A percentile compares a stretch with the other conserved stretches of the same genome.
Evolutionary conservation across 2,113 vertebrate genomes (phyloP).

Genomic region (Boulengeromyrus knoepffleri): DNA sequence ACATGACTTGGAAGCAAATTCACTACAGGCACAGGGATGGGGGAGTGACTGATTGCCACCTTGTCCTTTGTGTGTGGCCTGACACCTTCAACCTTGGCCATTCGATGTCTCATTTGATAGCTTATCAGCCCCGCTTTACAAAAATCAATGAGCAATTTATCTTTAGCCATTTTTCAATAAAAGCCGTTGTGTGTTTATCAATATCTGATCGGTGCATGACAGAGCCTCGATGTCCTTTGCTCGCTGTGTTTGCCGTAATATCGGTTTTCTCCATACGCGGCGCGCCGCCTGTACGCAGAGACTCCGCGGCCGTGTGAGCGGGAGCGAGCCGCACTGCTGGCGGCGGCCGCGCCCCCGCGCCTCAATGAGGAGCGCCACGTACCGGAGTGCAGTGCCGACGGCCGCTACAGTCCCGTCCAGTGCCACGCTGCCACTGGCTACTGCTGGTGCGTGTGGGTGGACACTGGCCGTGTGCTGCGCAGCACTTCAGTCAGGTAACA

Average conservation of each 20-base stretch:
- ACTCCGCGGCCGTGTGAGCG: constrained; percentile 65
- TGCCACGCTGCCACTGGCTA: constrained; percentile 75
- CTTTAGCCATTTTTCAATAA: neutral
- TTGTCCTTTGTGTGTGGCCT: neutral
- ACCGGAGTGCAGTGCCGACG: constrained; percentile 74
- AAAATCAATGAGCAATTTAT: neutral
- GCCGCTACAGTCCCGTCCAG: constrained; percentile 76
- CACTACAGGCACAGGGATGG: neutral
- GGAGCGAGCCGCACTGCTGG: constrained; percentile 67
- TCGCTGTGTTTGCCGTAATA: neutral
- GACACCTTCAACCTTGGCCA: neutral
- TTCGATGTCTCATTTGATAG: neutral
- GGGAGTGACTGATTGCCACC: neutral
- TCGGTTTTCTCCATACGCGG: neutral
- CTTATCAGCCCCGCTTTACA: neutral
- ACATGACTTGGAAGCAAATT: neutral
- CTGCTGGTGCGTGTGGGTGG: constrained; percentile 81
- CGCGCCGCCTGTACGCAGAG: constrained; percentile 23
- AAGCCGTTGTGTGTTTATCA: neutral
- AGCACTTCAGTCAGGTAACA: constrained; percentile 74
- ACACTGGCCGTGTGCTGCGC: constrained; percentile 72
- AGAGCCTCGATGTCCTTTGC: neutral
- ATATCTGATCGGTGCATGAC: neutral
- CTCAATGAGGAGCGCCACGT: constrained; percentile 69
- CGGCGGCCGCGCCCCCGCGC: constrained; percentile 57